Evolutionary conservation across 1,140 invertebrate genomes (phyloP).

Genomic region (Lepeophtheirus salmonis): DNA sequence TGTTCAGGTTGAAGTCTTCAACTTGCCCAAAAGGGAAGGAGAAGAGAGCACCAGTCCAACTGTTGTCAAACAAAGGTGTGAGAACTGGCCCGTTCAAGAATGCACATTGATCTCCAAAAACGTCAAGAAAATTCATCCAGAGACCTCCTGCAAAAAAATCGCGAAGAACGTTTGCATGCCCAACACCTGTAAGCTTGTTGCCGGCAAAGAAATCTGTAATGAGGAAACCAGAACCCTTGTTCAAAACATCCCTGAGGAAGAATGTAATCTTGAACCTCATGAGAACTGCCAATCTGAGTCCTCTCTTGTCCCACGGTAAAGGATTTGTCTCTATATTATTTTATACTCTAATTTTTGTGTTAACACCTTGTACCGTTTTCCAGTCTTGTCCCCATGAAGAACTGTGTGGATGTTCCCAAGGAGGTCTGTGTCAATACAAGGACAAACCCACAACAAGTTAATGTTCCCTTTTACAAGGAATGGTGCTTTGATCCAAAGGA

Average conservation of each 20-base stretch:
- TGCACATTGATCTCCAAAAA: slow-evolving; percentile 1
- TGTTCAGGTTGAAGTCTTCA: no score
- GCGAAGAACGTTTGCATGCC: neutral
- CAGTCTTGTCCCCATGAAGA: no score
- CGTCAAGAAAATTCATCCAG: slow-evolving; percentile 4
- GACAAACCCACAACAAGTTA: no score
- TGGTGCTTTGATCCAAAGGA: no score
- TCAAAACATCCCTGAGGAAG: slow-evolving; percentile 9
- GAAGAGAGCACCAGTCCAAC: no score
- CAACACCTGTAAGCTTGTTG: slow-evolving; percentile 6
- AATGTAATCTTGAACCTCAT: slow-evolving; percentile 6
- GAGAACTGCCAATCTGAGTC: slow-evolving; percentile 8
- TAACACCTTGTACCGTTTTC: no score
- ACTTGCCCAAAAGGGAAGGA: no score
- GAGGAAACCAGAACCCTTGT: slow-evolving; percentile 1
- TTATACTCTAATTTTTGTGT: no score
- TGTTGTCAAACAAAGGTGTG: slow-evolving; percentile 12
- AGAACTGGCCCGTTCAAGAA: slow-evolving; percentile 15
- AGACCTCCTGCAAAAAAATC: slow-evolving; percentile 1
- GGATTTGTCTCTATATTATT: no score
- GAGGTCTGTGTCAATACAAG: no score
- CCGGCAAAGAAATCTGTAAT: neutral
- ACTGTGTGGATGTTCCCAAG: no score
- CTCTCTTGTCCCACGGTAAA: slow-evolving; percentile 6
- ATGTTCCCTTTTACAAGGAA: no score